Conservation (phyloP, 2,797 vertebrate species). For the Trematomus bernacchii region DNA sequence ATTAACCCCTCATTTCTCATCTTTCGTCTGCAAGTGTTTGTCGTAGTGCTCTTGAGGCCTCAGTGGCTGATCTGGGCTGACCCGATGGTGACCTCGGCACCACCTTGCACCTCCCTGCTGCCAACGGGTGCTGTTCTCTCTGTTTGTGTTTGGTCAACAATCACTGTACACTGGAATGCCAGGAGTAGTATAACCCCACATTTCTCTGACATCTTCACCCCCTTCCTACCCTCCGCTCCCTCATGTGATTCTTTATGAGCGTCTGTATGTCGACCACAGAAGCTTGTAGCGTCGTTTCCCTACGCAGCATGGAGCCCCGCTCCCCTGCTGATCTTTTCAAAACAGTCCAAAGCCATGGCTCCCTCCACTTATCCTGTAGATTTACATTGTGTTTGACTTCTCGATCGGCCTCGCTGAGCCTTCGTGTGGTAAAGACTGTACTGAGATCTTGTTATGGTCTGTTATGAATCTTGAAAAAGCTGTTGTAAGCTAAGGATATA, state of each 20-base stretch:
- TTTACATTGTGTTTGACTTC: conserved; percentile 52
- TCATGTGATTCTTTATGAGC: conserved; percentile 48
- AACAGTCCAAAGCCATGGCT: conserved; percentile 40
- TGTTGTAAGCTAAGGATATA: conserved; percentile 36
- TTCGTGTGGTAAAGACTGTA: conserved; percentile 25
- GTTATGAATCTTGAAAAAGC: conserved; percentile 36
- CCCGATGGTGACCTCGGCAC: conserved; percentile 41
- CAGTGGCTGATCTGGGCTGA: conserved; percentile 6
- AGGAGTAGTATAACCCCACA: not conserved
- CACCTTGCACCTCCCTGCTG: conserved; percentile 31
- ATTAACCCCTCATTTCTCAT: not conserved
- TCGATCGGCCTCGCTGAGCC: conserved; percentile 21
- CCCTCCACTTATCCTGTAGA: conserved; percentile 37
- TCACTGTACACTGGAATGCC: conserved; percentile 12
- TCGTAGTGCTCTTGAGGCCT: not conserved
- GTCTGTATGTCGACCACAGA: conserved; percentile 43
- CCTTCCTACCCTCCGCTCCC: conserved; percentile 1
- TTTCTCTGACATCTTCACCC: conserved; percentile 21
- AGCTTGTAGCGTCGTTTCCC: conserved; percentile 54
- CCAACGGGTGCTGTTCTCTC: conserved; percentile 30
- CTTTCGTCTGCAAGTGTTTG: not conserved
- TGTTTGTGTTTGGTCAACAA: conserved; percentile 60
- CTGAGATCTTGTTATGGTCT: conserved; percentile 35
- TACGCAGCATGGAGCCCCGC: conserved; percentile 59
- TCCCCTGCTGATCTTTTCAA: conserved; percentile 76